phyloP scores from a whole-genome alignment of 2,113 vertebrate species.

The Sialia sialis region DNA sequence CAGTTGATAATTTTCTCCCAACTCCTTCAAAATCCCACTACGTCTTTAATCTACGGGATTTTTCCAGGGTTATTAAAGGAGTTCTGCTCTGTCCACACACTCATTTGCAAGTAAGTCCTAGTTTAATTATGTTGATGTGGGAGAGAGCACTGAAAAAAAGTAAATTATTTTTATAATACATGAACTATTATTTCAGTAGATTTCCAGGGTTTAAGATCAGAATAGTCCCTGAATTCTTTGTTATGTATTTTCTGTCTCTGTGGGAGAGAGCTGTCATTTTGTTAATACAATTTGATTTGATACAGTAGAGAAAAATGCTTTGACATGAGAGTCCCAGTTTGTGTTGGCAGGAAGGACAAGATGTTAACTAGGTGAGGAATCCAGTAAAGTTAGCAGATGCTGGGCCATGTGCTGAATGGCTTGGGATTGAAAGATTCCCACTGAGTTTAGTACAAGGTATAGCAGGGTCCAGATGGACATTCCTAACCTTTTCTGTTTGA shows the following conservation, averaged over 20 bases:
- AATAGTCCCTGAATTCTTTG: neutral
- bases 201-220: neutral
- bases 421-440: neutral
- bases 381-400: neutral
- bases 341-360: neutral
- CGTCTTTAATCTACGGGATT: conserved; percentile 91
- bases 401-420: neutral
- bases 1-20: conserved; percentile 85
- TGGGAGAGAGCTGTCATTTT: neutral
- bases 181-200: neutral
- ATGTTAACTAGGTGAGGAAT: neutral
- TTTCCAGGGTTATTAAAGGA: conserved; percentile 86
- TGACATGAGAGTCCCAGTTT: neutral
- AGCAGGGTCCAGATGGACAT: neutral
- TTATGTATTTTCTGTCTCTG: neutral
- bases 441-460: neutral
- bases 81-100: conserved; percentile 86
- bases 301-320: neutral
- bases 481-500: neutral
- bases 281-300: neutral
- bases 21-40: conserved; percentile 95
- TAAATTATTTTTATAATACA: neutral
- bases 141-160: neutral
- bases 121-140: neutral
- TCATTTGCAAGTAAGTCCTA: conserved; percentile 81